A percentile compares a stretch with the other conserved stretches of the same genome.
phyloP scores from a whole-genome alignment of 1,140 invertebrate species.

The Medauroidea extradentata region DNA sequence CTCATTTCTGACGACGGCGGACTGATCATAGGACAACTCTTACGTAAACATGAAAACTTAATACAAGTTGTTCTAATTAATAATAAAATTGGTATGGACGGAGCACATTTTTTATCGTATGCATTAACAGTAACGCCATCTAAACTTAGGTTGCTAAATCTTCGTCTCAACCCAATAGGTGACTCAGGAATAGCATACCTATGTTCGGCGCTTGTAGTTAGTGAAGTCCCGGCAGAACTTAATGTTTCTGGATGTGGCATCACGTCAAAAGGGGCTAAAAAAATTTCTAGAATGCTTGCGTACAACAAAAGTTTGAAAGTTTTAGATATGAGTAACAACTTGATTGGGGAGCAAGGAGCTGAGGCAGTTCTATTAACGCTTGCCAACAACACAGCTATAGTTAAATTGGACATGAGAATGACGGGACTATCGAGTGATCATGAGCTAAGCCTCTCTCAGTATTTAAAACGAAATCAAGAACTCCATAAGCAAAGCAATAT shows the following conservation, averaged over 20 bases:
- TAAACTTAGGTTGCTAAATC: constrained; percentile 28
- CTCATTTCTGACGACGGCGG: constrained; percentile 37
- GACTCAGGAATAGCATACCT: constrained; percentile 33
- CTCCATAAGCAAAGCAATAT: too few species aligned
- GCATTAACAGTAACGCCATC: constrained; percentile 28
- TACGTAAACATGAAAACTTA: constrained; percentile 28
- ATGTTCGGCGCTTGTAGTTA: constrained; percentile 20
- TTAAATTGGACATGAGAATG: too few species aligned
- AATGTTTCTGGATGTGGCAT: constrained; percentile 1
- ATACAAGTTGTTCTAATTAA: constrained; percentile 32
- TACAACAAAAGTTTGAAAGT: constrained; percentile 1
- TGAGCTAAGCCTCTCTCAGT: too few species aligned
- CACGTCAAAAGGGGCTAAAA: neutral
- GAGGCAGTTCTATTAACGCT: too few species aligned
- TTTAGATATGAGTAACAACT: constrained; percentile 6
- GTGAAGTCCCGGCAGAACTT: neutral
- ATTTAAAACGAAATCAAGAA: too few species aligned
- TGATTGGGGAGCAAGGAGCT: neutral
- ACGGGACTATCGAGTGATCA: too few species aligned
- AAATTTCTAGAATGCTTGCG: constrained; percentile 1
- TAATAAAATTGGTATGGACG: constrained; percentile 38
- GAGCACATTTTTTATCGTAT: constrained; percentile 34
- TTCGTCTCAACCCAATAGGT: constrained; percentile 38
- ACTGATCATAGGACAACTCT: constrained; percentile 35
- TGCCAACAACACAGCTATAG: too few species aligned